Conservation (phyloP, 2,888 invertebrate genomes). For the Carabus problematicus region DNA sequence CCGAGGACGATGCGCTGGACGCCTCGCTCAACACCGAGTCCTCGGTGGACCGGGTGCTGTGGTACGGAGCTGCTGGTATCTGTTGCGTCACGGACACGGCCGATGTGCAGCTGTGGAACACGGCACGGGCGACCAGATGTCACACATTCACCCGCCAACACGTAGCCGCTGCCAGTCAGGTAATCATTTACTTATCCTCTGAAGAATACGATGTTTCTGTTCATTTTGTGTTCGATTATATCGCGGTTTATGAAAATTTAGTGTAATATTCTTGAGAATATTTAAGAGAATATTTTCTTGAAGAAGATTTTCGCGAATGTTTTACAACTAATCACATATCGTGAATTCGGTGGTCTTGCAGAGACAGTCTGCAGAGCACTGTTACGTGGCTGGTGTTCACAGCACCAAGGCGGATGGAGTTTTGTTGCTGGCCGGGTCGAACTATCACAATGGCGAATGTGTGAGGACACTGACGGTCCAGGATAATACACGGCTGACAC, state of each 20-base stretch:
- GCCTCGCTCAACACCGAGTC: constrained; percentile 81
- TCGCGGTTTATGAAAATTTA: too few species aligned
- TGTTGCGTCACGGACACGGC: constrained; percentile 76
- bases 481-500: constrained; percentile 62
- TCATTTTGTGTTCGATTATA: too few species aligned
- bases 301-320: not conserved
- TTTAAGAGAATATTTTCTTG: too few species aligned
- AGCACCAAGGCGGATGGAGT: constrained; percentile 59
- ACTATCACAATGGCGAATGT: constrained; percentile 66
- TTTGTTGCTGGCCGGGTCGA: constrained; percentile 72
- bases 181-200: too few species aligned
- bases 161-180: constrained; percentile 67
- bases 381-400: constrained; percentile 71
- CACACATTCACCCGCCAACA: constrained; percentile 65
- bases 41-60: constrained; percentile 71
- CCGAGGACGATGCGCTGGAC: constrained; percentile 81
- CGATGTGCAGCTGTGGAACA: constrained; percentile 74
- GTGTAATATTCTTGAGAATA: too few species aligned
- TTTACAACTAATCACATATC: not conserved
- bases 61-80: constrained; percentile 62
- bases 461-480: constrained; percentile 61
- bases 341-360: constrained; percentile 49
- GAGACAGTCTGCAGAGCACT: constrained; percentile 68
- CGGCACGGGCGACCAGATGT: constrained; percentile 67
- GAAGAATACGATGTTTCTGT: too few species aligned